phyloP scores from a whole-genome alignment of 2,113 vertebrate genomes.

The Erinaceus europaeus region DNA sequence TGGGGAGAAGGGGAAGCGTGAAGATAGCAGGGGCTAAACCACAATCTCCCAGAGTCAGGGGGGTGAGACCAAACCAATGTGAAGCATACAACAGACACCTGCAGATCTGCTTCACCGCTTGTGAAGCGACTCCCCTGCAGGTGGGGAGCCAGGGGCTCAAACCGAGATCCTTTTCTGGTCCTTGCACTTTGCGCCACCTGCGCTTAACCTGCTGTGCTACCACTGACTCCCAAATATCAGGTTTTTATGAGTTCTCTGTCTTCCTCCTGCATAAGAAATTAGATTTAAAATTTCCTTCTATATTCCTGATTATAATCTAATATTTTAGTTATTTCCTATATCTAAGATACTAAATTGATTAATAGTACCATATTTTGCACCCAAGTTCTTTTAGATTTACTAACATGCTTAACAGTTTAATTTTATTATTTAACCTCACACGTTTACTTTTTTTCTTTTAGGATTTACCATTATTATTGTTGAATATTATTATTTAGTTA shows the following conservation, averaged over 20 bases:
- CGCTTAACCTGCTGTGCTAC: too few species aligned
- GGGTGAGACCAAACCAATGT: too few species aligned
- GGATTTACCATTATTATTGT: not conserved
- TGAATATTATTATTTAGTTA: not conserved
- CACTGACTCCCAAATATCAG: too few species aligned
- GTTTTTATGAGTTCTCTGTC: not conserved
- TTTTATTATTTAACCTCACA: not conserved
- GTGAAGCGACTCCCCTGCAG: too few species aligned
- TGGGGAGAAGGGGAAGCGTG: too few species aligned
- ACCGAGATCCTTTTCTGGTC: too few species aligned
- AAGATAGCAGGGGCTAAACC: too few species aligned
- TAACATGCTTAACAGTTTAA: not conserved
- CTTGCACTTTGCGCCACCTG: too few species aligned
- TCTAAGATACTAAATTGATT: not conserved
- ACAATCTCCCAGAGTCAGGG: too few species aligned
- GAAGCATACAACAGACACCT: too few species aligned
- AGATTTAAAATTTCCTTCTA: not conserved
- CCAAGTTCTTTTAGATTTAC: not conserved
- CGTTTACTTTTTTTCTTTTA: conserved; percentile 4
- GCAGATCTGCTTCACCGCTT: too few species aligned
- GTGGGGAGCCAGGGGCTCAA: too few species aligned
- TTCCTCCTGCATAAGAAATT: not conserved
- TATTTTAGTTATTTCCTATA: conserved; percentile 4
- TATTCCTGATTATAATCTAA: not conserved
- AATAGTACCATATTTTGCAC: not conserved